A percentile compares a stretch with the other conserved stretches of the same genome.
Evolutionary conservation across 2,888 invertebrate genomes (phyloP).

Genomic region (Drosophila crucigera): DNA sequence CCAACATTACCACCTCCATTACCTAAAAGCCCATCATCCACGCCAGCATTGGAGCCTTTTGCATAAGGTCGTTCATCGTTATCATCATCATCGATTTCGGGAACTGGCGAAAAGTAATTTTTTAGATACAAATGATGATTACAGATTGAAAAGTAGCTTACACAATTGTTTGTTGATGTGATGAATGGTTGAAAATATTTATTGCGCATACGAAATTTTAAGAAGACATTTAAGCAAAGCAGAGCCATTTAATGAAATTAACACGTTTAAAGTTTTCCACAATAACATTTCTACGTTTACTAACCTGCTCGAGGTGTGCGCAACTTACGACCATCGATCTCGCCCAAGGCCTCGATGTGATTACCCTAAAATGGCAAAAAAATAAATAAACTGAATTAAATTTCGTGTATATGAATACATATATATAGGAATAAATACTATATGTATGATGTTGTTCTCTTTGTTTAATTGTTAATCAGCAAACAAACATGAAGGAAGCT

Average conservation of each 20-base stretch:
- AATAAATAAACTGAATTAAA: slow-evolving; percentile 7
- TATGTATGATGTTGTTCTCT: not conserved
- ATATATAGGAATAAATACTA: not conserved
- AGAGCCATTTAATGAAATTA: slow-evolving; percentile 17
- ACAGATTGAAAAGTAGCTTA: slow-evolving; percentile 33
- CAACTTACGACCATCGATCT: slow-evolving; percentile 35
- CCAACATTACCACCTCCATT: slow-evolving; percentile 50
- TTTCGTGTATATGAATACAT: not conserved
- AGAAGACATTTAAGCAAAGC: slow-evolving; percentile 27
- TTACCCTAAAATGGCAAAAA: slow-evolving; percentile 47
- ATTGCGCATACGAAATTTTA: slow-evolving; percentile 18
- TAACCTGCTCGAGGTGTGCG: slow-evolving; percentile 62
- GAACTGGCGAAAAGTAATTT: slow-evolving; percentile 37
- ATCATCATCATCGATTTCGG: slow-evolving; percentile 86
- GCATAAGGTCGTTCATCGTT: slow-evolving; percentile 85
- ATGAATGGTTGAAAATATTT: slow-evolving; percentile 5
- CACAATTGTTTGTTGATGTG: slow-evolving; percentile 38
- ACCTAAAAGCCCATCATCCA: slow-evolving; percentile 89
- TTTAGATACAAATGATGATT: not conserved
- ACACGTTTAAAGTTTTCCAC: not conserved
- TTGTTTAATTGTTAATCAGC: slow-evolving; percentile 41
- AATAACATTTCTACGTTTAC: slow-evolving; percentile 29
- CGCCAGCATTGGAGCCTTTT: slow-evolving; percentile 86
- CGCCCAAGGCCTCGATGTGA: slow-evolving; percentile 33
- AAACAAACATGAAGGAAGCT: slow-evolving; percentile 24